Percentiles rank a stretch among this genome's conserved stretches.
Evolutionary conservation across 2,888 invertebrate species (phyloP).

Genomic region (Dichetophora obliterata): DNA sequence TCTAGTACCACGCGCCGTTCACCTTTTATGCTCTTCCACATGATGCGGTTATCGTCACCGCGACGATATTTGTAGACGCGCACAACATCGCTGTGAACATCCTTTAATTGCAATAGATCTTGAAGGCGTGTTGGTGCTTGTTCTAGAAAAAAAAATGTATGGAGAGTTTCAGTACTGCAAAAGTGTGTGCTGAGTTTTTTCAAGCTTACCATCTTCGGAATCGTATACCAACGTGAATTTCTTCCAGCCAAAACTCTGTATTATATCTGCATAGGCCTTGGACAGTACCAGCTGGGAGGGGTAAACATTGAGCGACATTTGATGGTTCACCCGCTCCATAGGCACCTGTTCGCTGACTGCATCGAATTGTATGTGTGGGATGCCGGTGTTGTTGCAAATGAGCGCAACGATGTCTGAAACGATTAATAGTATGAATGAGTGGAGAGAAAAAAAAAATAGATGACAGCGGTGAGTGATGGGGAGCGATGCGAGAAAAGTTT

Average conservation of each 20-base stretch:
- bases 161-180: neutral
- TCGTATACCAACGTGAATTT: constrained; percentile 87
- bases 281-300: constrained; percentile 77
- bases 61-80: constrained; percentile 76
- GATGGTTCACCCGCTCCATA: constrained; percentile 69
- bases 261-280: constrained; percentile 80
- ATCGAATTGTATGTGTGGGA: constrained; percentile 76
- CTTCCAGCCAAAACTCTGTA: constrained; percentile 81
- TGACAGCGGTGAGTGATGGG: neutral
- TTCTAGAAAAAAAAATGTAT: constrained; percentile 43
- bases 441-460: neutral
- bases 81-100: constrained; percentile 77
- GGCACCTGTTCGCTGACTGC: constrained; percentile 71
- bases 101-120: constrained; percentile 81
- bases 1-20: constrained; percentile 83
- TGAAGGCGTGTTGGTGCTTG: constrained; percentile 80
- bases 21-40: constrained; percentile 69
- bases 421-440: neutral
- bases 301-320: constrained; percentile 78
- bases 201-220: constrained; percentile 77
- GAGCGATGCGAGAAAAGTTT: neutral
- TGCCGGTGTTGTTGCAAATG: constrained; percentile 75
- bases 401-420: constrained; percentile 68
- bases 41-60: constrained; percentile 59
- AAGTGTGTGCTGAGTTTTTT: neutral